phyloP scores from a whole-genome alignment of 2,888 invertebrate species.

The Catotricha subobsoleta region DNA sequence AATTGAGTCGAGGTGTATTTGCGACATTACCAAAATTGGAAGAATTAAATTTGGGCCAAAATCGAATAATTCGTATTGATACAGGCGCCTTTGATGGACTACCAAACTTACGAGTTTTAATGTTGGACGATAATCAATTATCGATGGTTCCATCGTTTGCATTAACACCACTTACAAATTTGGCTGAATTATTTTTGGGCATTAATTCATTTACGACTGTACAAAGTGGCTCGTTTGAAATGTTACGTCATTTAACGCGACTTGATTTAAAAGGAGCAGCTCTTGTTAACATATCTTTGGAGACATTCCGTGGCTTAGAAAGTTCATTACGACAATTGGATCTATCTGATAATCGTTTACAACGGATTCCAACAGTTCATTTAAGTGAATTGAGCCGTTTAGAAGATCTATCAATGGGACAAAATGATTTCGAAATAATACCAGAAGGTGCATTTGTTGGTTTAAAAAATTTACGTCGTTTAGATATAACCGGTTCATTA shows the following conservation, averaged over 20 bases:
- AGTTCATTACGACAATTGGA: constrained; percentile 55
- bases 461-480: constrained; percentile 51
- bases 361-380: constrained; percentile 56
- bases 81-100: constrained; percentile 59
- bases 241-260: constrained; percentile 53
- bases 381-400: constrained; percentile 50
- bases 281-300: constrained; percentile 55
- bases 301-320: constrained; percentile 56
- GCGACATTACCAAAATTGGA: constrained; percentile 55
- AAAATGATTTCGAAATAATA: constrained; percentile 57
- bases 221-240: constrained; percentile 59
- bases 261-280: constrained; percentile 68
- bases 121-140: constrained; percentile 69
- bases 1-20: constrained; percentile 56
- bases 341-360: constrained; percentile 61
- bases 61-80: constrained; percentile 65
- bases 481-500: constrained; percentile 64
- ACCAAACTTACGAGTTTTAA: constrained; percentile 53
- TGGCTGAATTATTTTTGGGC: constrained; percentile 71
- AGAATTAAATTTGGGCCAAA: constrained; percentile 71
- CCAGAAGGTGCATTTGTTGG: constrained; percentile 61
- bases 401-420: constrained; percentile 65
- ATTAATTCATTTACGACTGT: constrained; percentile 62
- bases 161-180: constrained; percentile 50
- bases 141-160: constrained; percentile 57